These are phyloP conservation scores for Leptinotarsa haldemani DNA, from an alignment of 2,888 invertebrate species.

Conservation along the genomic window DNA sequence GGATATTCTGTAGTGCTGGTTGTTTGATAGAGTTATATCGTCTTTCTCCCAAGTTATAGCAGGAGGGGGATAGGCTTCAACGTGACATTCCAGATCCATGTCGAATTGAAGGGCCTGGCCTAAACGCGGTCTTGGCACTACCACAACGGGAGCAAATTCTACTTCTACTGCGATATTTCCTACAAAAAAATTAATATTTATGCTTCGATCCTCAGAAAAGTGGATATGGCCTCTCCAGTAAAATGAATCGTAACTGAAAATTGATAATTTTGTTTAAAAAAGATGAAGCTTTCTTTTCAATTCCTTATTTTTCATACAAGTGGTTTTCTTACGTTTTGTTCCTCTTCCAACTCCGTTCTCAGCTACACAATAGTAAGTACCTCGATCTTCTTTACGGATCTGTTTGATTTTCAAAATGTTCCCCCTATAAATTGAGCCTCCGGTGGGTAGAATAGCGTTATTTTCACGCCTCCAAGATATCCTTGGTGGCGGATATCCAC, in stretches of 20 bases:
- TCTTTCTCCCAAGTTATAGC: constrained; percentile 93
- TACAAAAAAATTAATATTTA: constrained; percentile 33
- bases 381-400: constrained; percentile 89
- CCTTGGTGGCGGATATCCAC: constrained; percentile 85
- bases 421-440: constrained; percentile 87
- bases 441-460: constrained; percentile 91
- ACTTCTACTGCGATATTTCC: constrained; percentile 89
- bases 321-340: constrained; percentile 70
- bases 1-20: constrained; percentile 91
- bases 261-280: too few relatives aligned
- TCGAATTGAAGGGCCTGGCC: constrained; percentile 93
- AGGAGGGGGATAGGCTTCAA: constrained; percentile 94
- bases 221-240: too few relatives aligned
- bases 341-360: constrained; percentile 91
- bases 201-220: too few relatives aligned
- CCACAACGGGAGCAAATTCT: constrained; percentile 89
- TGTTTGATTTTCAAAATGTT: constrained; percentile 81
- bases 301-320: not conserved
- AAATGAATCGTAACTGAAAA: too few relatives aligned
- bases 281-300: too few relatives aligned
- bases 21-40: constrained; percentile 82
- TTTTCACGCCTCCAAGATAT: constrained; percentile 94
- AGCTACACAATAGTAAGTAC: constrained; percentile 94
- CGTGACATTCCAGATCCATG: constrained; percentile 94
- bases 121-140: constrained; percentile 83